Percentiles rank a stretch among this genome's conserved stretches.
phyloP scores from a whole-genome alignment of 2,888 invertebrate genomes.

The Pharmacophagus antenor region DNA sequence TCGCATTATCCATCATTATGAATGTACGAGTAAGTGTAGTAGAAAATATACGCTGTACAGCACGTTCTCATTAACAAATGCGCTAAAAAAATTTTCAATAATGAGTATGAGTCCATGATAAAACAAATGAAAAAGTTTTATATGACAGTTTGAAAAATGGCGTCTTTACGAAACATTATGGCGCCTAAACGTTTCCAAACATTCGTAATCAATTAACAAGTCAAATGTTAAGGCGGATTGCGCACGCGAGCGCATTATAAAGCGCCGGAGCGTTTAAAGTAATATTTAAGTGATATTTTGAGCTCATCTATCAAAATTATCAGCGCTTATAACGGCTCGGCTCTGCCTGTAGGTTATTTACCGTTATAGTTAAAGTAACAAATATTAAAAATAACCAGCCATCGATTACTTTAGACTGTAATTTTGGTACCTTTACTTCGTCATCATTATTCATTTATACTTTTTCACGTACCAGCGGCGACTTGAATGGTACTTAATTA shows the following conservation, averaged over 20 bases:
- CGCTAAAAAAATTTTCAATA: too few relatives aligned
- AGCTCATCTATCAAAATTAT: slow-evolving; percentile 64
- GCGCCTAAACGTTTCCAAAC: slow-evolving; percentile 11
- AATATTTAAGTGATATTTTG: slow-evolving; percentile 34
- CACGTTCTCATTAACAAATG: too few relatives aligned
- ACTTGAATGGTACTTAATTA: not conserved
- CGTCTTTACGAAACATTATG: not conserved
- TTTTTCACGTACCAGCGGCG: not conserved
- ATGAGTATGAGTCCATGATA: too few relatives aligned
- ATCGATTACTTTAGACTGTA: not conserved
- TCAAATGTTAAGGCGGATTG: slow-evolving; percentile 28
- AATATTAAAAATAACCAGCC: slow-evolving; percentile 39
- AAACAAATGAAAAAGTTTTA: too few relatives aligned
- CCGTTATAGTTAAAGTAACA: slow-evolving; percentile 40
- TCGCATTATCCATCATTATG: too few relatives aligned
- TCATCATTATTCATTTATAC: slow-evolving; percentile 1
- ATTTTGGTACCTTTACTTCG: not conserved
- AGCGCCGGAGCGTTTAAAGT: slow-evolving; percentile 11
- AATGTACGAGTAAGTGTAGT: too few relatives aligned
- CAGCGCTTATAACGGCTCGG: slow-evolving; percentile 46
- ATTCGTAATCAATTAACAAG: slow-evolving; percentile 35
- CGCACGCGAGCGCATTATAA: slow-evolving; percentile 30
- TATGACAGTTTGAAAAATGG: slow-evolving; percentile 27
- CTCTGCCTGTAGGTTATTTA: slow-evolving; percentile 33
- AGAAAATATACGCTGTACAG: too few relatives aligned